phyloP scores from a whole-genome alignment of 2,888 invertebrate genomes.

The Eutolmus rufibarbis region DNA sequence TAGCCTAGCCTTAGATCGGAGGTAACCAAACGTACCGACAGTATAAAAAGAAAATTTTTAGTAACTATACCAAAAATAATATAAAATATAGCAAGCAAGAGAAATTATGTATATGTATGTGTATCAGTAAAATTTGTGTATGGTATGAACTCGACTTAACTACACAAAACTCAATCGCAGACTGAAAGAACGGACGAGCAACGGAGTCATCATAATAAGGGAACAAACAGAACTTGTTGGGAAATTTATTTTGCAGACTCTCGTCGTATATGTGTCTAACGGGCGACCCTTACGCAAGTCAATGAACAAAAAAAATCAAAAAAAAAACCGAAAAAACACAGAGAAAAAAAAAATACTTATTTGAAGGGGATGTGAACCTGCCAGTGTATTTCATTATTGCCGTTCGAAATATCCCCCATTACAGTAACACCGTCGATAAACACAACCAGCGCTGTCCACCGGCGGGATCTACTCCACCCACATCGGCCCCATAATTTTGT shows the following conservation, averaged over 20 bases:
- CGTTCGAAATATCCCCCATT: constrained; percentile 5
- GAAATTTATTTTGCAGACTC: constrained; percentile 43
- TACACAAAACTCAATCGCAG: constrained; percentile 64
- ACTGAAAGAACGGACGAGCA: constrained; percentile 61
- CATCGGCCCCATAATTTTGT: constrained; percentile 40
- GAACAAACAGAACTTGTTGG: constrained; percentile 49
- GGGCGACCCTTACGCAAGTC: constrained; percentile 51
- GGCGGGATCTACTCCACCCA: neutral
- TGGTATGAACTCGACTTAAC: constrained; percentile 54
- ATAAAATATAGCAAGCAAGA: neutral
- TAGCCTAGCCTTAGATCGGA: neutral
- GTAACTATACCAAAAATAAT: neutral
- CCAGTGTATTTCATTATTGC: constrained; percentile 28
- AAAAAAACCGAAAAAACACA: neutral
- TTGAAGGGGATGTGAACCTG: neutral
- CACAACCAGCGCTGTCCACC: constrained; percentile 21
- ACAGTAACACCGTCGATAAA: constrained; percentile 45
- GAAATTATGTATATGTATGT: constrained; percentile 2
- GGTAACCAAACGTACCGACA: neutral
- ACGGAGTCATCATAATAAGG: constrained; percentile 48
- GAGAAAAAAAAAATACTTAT: no score
- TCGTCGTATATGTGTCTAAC: constrained; percentile 23
- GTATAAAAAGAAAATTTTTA: neutral
- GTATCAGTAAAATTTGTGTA: neutral
- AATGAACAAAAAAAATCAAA: constrained; percentile 39